Evolutionary conservation across 2,888 invertebrate species (phyloP), one percentile per base, ranked within the genome.

Genomic region (Synanthedon myopaeformis): DNA sequence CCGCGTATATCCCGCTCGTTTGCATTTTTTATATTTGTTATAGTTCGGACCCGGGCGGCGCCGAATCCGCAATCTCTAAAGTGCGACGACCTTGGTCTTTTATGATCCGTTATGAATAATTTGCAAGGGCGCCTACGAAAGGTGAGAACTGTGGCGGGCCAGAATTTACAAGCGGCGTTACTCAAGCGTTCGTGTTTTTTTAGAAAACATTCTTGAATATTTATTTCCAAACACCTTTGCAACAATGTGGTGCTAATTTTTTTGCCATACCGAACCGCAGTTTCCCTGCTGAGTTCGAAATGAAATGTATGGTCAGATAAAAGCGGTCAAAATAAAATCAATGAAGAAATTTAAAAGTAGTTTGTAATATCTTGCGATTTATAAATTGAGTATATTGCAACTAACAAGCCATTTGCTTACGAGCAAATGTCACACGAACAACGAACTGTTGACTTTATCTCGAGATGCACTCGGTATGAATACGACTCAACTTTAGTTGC

Each of bases 71-170:
- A 80, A 82, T 82, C 79, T 75, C 68, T 64, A 55, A 76, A 79
- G 84, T 81, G 63, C 85, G 82, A 80, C 79, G 83, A 84, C 83
- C 83, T 83, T 85, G 82, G 64, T 71, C 62, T 69, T 74, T 72
- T 72, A 67, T 66, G 69, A 66, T 67, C 76, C 76, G 79, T 76
- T 76, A 79, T 76, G 71, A 73, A 75, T 70, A 72, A 74, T 65
- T 61, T 65, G 66, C 76, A 77, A 78, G 81, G 75, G 72, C 79
- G 72, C 51, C 52, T 48, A 45, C 45, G 49, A 55, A 48, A 54
- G 55, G 51, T 57, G 53, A 52, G 50, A 55, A 57, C 55, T 52
- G 28, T 49, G 28, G 55, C 45, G 42, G 52, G 10, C 35, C 12
- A 23, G 49, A 19, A 49, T 49, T 49, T 49, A 49, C 49, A 49